Evolutionary conservation across 2,797 vertebrate genomes (phyloP).

Genomic region (Cirrhinus molitorella): DNA sequence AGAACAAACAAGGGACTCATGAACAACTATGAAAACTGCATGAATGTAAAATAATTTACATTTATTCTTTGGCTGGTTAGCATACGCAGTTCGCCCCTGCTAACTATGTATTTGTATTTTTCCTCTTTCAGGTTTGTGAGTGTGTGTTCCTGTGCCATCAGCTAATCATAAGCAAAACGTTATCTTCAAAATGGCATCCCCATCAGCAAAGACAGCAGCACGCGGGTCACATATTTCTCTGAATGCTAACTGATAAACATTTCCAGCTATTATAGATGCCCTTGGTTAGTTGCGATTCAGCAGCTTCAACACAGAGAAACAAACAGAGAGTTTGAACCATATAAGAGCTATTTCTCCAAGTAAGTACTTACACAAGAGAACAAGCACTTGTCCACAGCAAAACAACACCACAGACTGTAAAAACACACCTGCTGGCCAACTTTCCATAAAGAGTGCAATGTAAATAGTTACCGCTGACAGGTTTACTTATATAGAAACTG

Average conservation of each 20-base stretch:
- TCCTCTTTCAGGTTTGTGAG: background rate
- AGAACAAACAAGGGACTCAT: too few relatives aligned
- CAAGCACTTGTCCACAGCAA: background rate
- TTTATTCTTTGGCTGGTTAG: background rate
- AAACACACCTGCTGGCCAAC: slow-evolving; percentile 13
- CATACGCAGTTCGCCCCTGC: background rate
- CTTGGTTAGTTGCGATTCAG: background rate
- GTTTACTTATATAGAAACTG: slow-evolving; percentile 4
- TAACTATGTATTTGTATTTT: background rate
- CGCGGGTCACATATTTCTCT: background rate
- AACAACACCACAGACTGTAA: background rate
- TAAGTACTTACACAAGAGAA: background rate
- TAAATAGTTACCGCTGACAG: slow-evolving; percentile 9
- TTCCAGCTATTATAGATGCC: background rate
- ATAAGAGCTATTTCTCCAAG: background rate
- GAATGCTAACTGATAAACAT: background rate
- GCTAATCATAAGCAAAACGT: background rate
- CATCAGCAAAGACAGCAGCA: background rate
- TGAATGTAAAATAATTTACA: background rate
- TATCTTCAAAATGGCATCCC: background rate
- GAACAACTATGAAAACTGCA: background rate
- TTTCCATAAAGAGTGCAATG: background rate
- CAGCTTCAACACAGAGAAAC: background rate
- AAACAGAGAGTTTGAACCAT: background rate
- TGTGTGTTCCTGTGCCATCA: background rate